Base-by-base conservation (phyloP, 2,113 vertebrate genomes). In the Mus spicilegus region DNA sequence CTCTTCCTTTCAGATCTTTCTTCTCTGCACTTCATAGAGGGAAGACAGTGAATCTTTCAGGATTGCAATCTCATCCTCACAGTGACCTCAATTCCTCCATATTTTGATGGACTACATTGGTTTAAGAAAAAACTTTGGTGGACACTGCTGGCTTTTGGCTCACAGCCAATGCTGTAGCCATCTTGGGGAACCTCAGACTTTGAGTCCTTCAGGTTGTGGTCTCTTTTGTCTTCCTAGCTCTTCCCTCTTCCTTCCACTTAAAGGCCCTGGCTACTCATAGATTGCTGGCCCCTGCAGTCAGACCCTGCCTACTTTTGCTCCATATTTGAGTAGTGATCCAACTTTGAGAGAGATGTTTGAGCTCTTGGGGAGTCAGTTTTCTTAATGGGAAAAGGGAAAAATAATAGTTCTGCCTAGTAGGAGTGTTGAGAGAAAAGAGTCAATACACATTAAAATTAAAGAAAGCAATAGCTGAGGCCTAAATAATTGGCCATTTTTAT, bases 381-480 rank as follows among this genome's bases (percentile, higher is more conserved):
- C 26, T 97, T 42, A 72, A n/a, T 16, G 92, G 33, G 42, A 36
- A 94, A 92, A 36, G 11, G 12, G 4, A 19, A 39, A 16, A 54
- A 69, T 20, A 58, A n/a, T 2, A 77, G 22, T 56, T 54, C 7
- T 78, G 19, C 24, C 80, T 67, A 26, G 80, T 70, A 85, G 24
- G 75, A 84, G 49, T 70, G 19, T 42, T 75, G 13, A 86, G 81
- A 95, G 54, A 85, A 93, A 87, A 30, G 39, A 93, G 70, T 73
- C 39, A 77, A 76, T 69, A 7, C 42, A 12, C 24, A 36, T 36
- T n/a, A 70, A 33, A 63, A 78, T 69, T 49, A 76, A 46, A 80
- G n/a, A 19, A 90, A 36, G 36, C n/a, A 46, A 49, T 16, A 28
- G 9, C 73, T 75, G 70, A 86, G 58, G 56, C 24, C 9, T 69